phyloP scores from a whole-genome alignment of 2,888 invertebrate genomes.

The Erebia ligea region DNA sequence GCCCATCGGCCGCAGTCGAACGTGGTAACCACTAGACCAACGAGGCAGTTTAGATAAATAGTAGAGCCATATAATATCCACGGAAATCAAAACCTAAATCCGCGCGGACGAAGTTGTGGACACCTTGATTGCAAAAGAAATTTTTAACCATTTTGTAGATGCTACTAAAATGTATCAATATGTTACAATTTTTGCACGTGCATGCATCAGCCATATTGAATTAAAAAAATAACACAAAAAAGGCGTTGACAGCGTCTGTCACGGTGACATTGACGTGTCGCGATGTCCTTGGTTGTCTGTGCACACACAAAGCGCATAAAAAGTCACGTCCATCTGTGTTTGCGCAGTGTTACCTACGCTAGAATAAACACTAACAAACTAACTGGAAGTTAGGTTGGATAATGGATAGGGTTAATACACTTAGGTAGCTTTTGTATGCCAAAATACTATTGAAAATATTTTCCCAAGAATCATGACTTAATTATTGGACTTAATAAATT shows the following conservation, averaged over 20 bases:
- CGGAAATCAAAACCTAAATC: no score
- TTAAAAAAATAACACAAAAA: constrained; percentile 31
- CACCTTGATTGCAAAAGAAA: no score
- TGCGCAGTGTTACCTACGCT: constrained; percentile 36
- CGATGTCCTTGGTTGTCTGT: constrained; percentile 39
- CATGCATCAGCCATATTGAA: background rate
- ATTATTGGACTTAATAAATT: no score
- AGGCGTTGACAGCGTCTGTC: constrained; percentile 40
- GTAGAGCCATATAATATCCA: no score
- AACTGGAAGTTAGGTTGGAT: background rate
- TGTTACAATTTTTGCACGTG: background rate
- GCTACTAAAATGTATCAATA: no score
- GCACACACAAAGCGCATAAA: constrained; percentile 38
- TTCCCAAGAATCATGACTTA: no score
- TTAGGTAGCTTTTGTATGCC: background rate
- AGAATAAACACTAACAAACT: constrained; percentile 31
- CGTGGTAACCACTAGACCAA: no score
- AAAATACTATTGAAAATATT: background rate
- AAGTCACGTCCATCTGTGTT: constrained; percentile 41
- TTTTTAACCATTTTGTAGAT: no score
- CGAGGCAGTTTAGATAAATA: no score
- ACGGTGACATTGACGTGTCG: constrained; percentile 39
- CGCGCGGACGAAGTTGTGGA: no score
- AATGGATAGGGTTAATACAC: constrained; percentile 16
- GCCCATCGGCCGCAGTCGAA: no score